Base-by-base conservation (phyloP, 92 coral and sea anemone genomes). In the Phenganax marumi region DNA sequence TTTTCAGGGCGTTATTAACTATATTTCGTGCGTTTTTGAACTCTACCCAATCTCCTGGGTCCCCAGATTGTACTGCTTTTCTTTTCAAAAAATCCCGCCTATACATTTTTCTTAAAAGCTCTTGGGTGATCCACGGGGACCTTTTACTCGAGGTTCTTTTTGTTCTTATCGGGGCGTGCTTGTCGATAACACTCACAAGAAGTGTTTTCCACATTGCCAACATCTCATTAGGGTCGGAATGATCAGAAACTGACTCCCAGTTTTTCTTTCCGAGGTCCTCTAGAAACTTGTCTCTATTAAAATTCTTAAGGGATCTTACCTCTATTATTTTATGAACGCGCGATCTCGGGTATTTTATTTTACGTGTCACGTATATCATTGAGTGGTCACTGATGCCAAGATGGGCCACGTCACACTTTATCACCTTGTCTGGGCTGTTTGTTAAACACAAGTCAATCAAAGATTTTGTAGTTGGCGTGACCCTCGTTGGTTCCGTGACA, bases 401-500 rank as follows among this genome's bases (percentile, higher is more conserved):
- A 49, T 83, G 86, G 8, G 13, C 52, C n/a, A 86, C 82, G 24
- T 85, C 86, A 2, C 84, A 82, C 16, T 82, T 82, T 68, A 76
- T 52, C 23, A 82, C 66, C 60, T 87, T 87, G 21, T 66, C 83
- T 14, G 84, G 90, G 50, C 77, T 81, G 83, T 85, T 85, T 21
- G 91, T 89, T 74, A 86, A 75, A 68, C 89, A 89, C 48, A 89
- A 46, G 70, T 85, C 87, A 70, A 88, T 85, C 49, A 88, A 62
- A 39, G 89, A 73, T 53, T 75, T 80, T 43, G 89, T 85, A 55
- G 18, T 84, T 8, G 86, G 64, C 13, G 91, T 89, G 49, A 85
- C 77, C 58, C 89, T 77, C 63, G 91, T 88, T 68, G 89, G 89
- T 71, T 88, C 91, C 57, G 79, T 85, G 79, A 88, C 77, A 39